Evolutionary conservation across 2,888 invertebrate species (phyloP), one percentile per base, ranked within the genome.

Genomic region (Ophonus ardosiacus): DNA sequence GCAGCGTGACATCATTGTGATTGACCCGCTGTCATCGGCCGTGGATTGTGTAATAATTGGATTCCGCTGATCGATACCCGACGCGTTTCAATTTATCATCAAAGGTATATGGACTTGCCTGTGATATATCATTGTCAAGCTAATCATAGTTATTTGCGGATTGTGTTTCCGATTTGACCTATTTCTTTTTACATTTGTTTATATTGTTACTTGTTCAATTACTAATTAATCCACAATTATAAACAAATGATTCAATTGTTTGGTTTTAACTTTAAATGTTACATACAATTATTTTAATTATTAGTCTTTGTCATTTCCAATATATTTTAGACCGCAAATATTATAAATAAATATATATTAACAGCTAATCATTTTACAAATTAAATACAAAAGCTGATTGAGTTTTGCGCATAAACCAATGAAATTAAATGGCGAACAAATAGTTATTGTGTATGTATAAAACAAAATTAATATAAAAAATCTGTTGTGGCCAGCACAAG

Each of bases 11-110:
- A 86, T 80, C 76, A 86, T 85, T 81, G 85, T 85, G 86, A 84
- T 86, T 81, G 86, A 82, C 90, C 88, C 86, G 87, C 88, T 88
- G 89, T 88, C 89, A 88, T 86, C 89, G 88, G 86, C 86, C 87
- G 84, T 87, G 86, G 87, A 87, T 86, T 74, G 84, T 65, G 78
- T 84, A 84, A 78, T 84, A 84, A 84, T 84, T 84, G 78, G 84
- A 84, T 84, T 84, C 65, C 84, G 56, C 78, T 56, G 57, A 78
- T 78, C 78, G 57, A 78, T 78, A 78, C 31, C 24, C 24, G n/a
- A 13, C 61, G 38, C 65, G 81, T 81, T 63, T 81, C 81, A 81
- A 81, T 81, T 81, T 81, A 81, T 81, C 81, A 81, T 81, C 81
- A 81, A 81, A 81, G 81, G 78, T 78, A 78, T 78, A 78, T 78